phyloP scores from a whole-genome alignment of 2,113 vertebrate genomes.

The Morone saxatilis region DNA sequence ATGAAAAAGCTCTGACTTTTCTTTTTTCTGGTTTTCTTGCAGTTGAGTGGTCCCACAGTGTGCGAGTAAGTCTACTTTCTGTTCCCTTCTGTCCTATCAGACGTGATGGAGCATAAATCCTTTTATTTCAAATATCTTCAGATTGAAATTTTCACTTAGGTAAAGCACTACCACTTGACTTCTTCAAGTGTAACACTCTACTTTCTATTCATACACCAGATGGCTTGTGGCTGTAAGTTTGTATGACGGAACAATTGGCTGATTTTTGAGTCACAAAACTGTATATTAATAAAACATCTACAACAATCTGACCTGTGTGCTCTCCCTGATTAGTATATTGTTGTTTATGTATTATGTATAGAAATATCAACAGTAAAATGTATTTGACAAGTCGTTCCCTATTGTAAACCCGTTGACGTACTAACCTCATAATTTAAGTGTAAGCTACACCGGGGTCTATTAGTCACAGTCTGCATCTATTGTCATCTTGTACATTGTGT shows the following conservation, averaged over 20 bases:
- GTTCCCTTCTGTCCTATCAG: constrained; percentile 6
- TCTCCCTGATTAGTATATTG: not conserved
- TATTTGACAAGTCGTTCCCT: not conserved
- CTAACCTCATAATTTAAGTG: not conserved
- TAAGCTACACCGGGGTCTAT: not conserved
- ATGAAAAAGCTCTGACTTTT: not conserved
- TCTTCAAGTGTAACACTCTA: not conserved
- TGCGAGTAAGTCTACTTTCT: constrained; percentile 1
- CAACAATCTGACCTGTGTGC: not conserved
- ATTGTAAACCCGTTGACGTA: not conserved
- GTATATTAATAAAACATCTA: not conserved
- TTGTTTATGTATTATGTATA: too few species aligned
- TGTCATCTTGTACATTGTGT: not conserved
- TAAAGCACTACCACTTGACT: not conserved
- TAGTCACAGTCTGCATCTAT: not conserved
- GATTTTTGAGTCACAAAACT: not conserved
- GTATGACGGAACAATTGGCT: not conserved
- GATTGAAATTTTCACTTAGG: not conserved
- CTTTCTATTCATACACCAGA: not conserved
- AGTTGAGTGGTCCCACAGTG: constrained; percentile 9
- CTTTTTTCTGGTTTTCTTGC: not conserved
- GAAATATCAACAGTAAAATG: not conserved
- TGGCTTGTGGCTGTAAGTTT: not conserved
- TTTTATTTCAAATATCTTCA: not conserved
- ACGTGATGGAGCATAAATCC: constrained; percentile 6